Percentiles rank a stretch among this genome's conserved stretches.
phyloP scores from a whole-genome alignment of 2,888 invertebrate species.

The Hypolimnas misippus region DNA sequence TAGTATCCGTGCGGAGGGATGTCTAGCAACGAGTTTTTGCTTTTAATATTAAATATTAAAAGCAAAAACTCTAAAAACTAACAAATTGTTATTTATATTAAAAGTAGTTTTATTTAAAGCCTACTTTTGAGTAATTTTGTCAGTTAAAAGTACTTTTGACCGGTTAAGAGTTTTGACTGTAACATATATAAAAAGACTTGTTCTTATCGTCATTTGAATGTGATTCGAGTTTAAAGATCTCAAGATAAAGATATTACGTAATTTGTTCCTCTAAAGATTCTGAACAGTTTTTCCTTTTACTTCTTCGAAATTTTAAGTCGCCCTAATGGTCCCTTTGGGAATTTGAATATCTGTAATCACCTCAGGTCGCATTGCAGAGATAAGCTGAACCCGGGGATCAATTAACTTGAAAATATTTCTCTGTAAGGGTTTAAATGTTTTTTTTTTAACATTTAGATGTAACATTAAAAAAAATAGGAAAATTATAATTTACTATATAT shows the following conservation, averaged over 20 bases:
- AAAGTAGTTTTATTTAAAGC: too few species aligned
- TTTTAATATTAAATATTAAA: too few species aligned
- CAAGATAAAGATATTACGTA: conserved; percentile 24
- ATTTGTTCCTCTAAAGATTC: conserved; percentile 17
- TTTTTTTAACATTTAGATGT: background rate
- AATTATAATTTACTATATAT: too few species aligned
- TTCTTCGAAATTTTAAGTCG: conserved; percentile 27
- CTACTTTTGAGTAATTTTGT: too few species aligned
- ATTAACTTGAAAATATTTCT: conserved; percentile 15
- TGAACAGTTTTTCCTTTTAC: conserved; percentile 24
- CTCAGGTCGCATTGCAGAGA: conserved; percentile 23
- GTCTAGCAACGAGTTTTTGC: too few species aligned
- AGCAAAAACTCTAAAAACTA: too few species aligned
- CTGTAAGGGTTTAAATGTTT: background rate
- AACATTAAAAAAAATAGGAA: too few species aligned
- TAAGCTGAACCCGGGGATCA: conserved; percentile 28
- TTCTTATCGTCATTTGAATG: background rate
- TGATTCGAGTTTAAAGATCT: conserved; percentile 19
- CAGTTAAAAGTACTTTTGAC: too few species aligned
- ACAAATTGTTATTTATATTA: too few species aligned
- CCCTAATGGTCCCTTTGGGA: conserved; percentile 29
- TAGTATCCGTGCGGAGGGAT: too few species aligned
- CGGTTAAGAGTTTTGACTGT: too few species aligned
- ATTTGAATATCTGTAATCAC: conserved; percentile 37
- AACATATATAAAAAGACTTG: too few species aligned